Evolutionary conservation across 2,113 vertebrate genomes (phyloP).

Genomic region (Alaudala cheleensis): DNA sequence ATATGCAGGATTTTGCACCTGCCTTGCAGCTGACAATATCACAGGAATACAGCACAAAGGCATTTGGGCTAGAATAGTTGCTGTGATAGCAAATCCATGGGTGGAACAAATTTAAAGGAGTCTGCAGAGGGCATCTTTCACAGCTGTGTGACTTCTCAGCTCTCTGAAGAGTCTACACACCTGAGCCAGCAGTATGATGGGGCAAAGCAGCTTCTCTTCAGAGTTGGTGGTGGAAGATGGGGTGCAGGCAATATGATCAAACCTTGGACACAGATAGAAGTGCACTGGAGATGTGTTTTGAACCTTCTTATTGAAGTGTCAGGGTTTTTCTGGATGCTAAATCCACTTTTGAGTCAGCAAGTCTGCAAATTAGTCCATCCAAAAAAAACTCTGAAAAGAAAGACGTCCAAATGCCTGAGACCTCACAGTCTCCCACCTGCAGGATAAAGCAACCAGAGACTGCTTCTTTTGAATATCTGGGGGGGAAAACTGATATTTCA

Average conservation of each 20-base stretch:
- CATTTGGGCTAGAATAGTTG: not conserved
- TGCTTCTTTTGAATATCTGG: not conserved
- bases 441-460: not conserved
- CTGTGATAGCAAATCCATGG: rapidly evolving
- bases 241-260: not conserved
- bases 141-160: not conserved
- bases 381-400: not conserved
- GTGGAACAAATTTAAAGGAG: not conserved
- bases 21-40: not conserved
- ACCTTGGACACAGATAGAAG: not conserved
- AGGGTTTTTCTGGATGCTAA: not conserved
- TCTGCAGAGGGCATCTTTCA: not conserved
- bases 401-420: not conserved
- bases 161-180: not conserved
- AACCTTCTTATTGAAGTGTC: not conserved
- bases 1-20: not conserved
- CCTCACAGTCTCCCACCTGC: not conserved
- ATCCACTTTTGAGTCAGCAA: not conserved
- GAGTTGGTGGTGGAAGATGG: not conserved
- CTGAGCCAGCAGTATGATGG: not conserved
- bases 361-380: not conserved
- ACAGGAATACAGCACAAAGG: not conserved
- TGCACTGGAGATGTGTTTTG: not conserved
- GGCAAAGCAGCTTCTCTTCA: not conserved
- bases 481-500: not conserved